Percentiles rank a stretch among this genome's conserved stretches.
Evolutionary conservation across 2,797 vertebrate species (phyloP).

Genomic region (Trachurus trachurus): DNA sequence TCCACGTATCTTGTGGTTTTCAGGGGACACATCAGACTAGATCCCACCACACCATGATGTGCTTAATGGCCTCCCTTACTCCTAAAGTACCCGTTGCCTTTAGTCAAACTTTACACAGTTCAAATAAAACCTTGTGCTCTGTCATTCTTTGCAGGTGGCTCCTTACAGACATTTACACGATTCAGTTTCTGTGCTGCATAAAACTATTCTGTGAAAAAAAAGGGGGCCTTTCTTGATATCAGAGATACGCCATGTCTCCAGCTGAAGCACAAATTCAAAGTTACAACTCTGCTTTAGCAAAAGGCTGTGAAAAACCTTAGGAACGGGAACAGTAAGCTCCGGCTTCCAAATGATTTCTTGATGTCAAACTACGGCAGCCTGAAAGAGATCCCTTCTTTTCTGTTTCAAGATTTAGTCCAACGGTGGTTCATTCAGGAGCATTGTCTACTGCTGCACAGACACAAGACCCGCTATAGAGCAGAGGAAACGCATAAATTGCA

Average conservation of each 20-base stretch:
- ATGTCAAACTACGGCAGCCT: slow-evolving; percentile 37
- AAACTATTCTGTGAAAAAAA: slow-evolving; percentile 20
- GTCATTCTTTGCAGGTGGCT: background rate
- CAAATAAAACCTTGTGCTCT: slow-evolving; percentile 8
- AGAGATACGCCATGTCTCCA: slow-evolving; percentile 36
- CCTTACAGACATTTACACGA: slow-evolving; percentile 31
- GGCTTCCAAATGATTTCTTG: slow-evolving; percentile 30
- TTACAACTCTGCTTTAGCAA: slow-evolving; percentile 32
- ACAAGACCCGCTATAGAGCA: slow-evolving; percentile 15
- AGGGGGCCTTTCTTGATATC: slow-evolving; percentile 33
- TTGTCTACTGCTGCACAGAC: slow-evolving; percentile 17
- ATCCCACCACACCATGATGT: background rate
- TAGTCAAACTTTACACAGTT: slow-evolving; percentile 17
- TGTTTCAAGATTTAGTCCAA: slow-evolving; percentile 26
- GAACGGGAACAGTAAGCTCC: slow-evolving; percentile 29
- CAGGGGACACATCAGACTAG: background rate
- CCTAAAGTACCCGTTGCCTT: background rate
- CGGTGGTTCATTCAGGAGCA: slow-evolving; percentile 26
- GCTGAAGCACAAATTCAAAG: slow-evolving; percentile 33
- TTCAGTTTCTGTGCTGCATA: slow-evolving; percentile 18
- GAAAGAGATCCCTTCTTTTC: slow-evolving; percentile 26
- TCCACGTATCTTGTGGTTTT: background rate
- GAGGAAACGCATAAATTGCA: slow-evolving; percentile 28
- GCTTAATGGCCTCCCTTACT: background rate
- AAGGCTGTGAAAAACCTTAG: slow-evolving; percentile 41